phyloP scores from a whole-genome alignment of 2,797 vertebrate genomes.

The Coluber constrictor region DNA sequence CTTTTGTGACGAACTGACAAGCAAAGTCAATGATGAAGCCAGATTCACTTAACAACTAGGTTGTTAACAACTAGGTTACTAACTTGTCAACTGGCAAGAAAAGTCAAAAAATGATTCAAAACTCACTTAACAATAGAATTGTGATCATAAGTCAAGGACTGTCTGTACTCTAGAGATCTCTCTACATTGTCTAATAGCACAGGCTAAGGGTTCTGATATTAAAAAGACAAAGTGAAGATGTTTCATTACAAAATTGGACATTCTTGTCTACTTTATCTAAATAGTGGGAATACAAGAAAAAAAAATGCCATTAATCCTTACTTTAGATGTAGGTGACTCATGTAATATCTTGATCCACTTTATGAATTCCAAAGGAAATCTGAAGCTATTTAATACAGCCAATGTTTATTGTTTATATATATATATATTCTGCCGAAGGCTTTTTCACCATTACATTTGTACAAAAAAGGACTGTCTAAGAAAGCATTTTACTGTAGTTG shows the following conservation, averaged over 20 bases:
- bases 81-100: no score
- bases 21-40: not conserved
- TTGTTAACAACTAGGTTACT: no score
- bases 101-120: not conserved
- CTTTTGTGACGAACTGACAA: not conserved
- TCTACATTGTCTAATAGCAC: not conserved
- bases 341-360: not conserved
- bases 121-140: not conserved
- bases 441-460: not conserved
- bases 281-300: not conserved
- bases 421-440: not conserved
- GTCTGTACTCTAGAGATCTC: not conserved
- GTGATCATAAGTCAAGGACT: not conserved
- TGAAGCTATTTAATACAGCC: not conserved
- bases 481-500: not conserved
- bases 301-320: not conserved
- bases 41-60: not conserved
- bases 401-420: no score
- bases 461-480: not conserved
- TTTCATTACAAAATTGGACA: not conserved
- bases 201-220: not conserved
- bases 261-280: not conserved
- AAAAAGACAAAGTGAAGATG: not conserved
- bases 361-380: not conserved
- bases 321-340: not conserved